Conservation (phyloP, 1,140 invertebrate species). For the Drosophila bocki region DNA sequence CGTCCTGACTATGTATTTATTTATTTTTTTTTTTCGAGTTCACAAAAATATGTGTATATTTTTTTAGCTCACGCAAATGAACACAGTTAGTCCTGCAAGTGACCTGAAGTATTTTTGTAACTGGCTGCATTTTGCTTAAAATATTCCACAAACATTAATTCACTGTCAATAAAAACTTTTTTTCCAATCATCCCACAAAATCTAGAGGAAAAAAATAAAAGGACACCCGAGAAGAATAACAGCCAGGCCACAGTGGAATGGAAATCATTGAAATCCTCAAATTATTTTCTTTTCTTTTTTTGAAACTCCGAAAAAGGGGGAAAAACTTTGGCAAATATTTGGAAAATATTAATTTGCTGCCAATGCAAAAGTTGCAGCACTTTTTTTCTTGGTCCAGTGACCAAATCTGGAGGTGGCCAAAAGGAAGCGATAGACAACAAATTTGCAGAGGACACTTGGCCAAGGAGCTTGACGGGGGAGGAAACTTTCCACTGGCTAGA, state of each 20-base stretch:
- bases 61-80: constrained; percentile 14
- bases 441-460: constrained; percentile 60
- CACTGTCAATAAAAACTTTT: constrained; percentile 35
- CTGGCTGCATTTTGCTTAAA: constrained; percentile 6
- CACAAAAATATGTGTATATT: constrained; percentile 23
- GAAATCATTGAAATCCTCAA: constrained; percentile 37
- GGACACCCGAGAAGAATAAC: constrained; percentile 16
- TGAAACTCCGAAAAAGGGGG: constrained; percentile 3
- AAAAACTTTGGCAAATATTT: constrained; percentile 46
- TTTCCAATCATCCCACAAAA: constrained; percentile 35
- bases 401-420: constrained; percentile 27
- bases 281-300: constrained; percentile 19
- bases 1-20: constrained; percentile 2
- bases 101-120: constrained; percentile 14
- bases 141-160: constrained; percentile 35
- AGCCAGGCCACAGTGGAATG: constrained; percentile 8
- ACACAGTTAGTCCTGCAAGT: constrained; percentile 17
- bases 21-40: constrained; percentile 1
- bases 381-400: constrained; percentile 20
- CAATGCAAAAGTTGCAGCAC: constrained; percentile 42
- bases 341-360: constrained; percentile 53
- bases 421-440: constrained; percentile 67
- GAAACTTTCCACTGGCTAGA: constrained; percentile 60
- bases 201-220: not conserved
- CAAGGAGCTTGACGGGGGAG: constrained; percentile 3